A percentile compares a stretch with the other conserved stretches of the same genome.
These are phyloP conservation scores for Gadus chalcogrammus DNA, from an alignment of 2,113 vertebrate species.

Conservation along the genomic window DNA sequence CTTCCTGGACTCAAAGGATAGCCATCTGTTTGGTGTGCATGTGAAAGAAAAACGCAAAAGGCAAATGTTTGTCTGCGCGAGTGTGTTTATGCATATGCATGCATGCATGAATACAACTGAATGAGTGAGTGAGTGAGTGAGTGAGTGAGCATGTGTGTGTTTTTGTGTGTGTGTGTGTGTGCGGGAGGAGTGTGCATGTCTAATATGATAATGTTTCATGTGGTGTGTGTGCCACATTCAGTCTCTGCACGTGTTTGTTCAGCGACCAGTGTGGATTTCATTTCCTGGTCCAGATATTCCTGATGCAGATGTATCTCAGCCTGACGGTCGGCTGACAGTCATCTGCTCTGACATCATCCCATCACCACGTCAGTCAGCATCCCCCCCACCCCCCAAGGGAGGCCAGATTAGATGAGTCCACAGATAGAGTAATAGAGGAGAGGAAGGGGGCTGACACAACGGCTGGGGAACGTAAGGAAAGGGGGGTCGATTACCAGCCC, in stretches of 20 bases:
- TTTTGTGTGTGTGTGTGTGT: no score
- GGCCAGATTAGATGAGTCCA: conserved; percentile 34
- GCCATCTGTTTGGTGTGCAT: neutral
- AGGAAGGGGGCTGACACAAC: conserved; percentile 4
- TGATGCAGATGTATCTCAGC: conserved; percentile 46
- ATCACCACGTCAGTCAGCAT: conserved; percentile 41
- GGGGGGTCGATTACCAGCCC: neutral
- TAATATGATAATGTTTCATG: no score
- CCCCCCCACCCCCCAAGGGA: conserved; percentile 8
- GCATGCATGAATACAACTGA: no score
- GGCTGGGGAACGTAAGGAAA: conserved; percentile 1
- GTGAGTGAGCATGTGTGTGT: no score
- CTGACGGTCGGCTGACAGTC: conserved; percentile 44
- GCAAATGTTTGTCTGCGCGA: neutral
- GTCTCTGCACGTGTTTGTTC: conserved; percentile 4
- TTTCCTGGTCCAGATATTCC: conserved; percentile 34
- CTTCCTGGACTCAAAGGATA: neutral
- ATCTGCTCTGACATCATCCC: conserved; percentile 55
- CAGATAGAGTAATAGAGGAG: conserved; percentile 22
- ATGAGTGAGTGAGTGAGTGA: no score
- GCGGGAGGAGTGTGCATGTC: no score
- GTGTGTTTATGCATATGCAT: neutral
- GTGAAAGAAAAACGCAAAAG: neutral
- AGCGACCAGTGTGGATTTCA: conserved; percentile 27
- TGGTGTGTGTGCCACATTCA: neutral